phyloP scores from a whole-genome alignment of 2,113 vertebrate species.

The Felis chaus region DNA sequence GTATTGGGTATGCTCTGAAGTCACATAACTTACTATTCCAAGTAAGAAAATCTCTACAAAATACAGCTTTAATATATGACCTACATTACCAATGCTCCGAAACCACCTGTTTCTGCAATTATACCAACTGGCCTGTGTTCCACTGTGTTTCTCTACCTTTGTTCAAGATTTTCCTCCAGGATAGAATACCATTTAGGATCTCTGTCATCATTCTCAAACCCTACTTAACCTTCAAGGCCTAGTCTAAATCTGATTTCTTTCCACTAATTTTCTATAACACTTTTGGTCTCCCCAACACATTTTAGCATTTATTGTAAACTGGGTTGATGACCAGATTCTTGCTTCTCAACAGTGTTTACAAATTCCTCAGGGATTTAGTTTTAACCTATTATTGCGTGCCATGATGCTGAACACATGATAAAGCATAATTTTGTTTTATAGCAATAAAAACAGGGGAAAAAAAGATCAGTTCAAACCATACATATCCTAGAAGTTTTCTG shows the following conservation, averaged over 20 bases:
- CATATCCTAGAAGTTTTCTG: background rate
- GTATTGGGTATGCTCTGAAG: background rate
- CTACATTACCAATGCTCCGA: background rate
- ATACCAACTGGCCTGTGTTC: background rate
- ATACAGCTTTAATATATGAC: background rate
- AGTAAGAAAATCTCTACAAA: background rate
- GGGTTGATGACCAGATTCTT: background rate
- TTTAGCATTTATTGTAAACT: background rate
- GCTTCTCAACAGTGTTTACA: background rate
- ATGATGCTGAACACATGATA: background rate
- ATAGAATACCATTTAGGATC: background rate
- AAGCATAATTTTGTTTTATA: background rate
- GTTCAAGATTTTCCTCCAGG: background rate
- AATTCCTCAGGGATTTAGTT: background rate
- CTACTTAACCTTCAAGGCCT: background rate
- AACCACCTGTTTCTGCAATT: background rate
- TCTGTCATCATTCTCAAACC: background rate
- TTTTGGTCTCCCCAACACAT: background rate
- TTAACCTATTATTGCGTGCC: background rate
- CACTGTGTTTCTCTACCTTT: background rate
- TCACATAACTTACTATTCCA: background rate
- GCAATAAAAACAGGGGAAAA: background rate
- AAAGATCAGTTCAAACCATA: background rate
- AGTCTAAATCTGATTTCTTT: background rate
- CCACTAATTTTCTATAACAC: background rate